Percentiles rank a stretch among this genome's conserved stretches.
Evolutionary conservation across 2,797 vertebrate genomes (phyloP).

Genomic region (Cygnus olor): DNA sequence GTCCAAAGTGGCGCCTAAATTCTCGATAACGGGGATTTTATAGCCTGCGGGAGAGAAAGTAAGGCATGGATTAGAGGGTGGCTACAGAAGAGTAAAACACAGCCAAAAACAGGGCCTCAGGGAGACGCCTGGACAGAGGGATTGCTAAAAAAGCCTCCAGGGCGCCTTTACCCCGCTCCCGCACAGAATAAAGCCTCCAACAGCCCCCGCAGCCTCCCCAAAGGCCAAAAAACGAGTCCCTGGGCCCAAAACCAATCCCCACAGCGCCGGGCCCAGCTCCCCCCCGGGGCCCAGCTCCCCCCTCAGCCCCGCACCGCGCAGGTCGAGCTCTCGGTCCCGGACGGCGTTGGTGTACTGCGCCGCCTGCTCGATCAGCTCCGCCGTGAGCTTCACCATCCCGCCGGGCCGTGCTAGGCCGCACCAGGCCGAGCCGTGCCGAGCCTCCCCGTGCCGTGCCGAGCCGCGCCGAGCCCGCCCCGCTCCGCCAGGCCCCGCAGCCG

Average conservation of each 20-base stretch:
- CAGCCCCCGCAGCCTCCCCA: rapidly evolving
- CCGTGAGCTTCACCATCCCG: constrained; percentile 93
- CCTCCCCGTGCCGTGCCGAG: not conserved
- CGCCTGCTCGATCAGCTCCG: constrained; percentile 93
- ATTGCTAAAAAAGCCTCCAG: too few species aligned
- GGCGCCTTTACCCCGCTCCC: too few species aligned
- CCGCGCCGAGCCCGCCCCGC: not conserved
- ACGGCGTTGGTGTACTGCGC: constrained; percentile 95
- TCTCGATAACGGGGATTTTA: constrained; percentile 96
- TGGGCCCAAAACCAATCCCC: not conserved
- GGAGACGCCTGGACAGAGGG: too few species aligned
- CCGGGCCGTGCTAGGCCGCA: not conserved
- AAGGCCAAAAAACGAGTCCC: not conserved
- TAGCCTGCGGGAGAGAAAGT: constrained; percentile 81
- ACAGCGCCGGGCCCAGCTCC: too few species aligned
- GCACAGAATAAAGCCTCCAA: too few species aligned
- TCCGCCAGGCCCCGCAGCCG: not conserved
- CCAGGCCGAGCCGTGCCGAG: not conserved
- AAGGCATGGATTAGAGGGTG: not conserved
- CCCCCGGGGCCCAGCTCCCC: not conserved
- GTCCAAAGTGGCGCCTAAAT: constrained; percentile 94
- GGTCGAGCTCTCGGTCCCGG: constrained; percentile 90
- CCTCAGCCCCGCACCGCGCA: constrained; percentile 81
- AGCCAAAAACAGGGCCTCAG: not conserved
- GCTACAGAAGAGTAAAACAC: not conserved